Evolutionary conservation across 2,888 invertebrate genomes (phyloP), one percentile per base, ranked within the genome.

Genomic region (Prenolepis imparis): DNA sequence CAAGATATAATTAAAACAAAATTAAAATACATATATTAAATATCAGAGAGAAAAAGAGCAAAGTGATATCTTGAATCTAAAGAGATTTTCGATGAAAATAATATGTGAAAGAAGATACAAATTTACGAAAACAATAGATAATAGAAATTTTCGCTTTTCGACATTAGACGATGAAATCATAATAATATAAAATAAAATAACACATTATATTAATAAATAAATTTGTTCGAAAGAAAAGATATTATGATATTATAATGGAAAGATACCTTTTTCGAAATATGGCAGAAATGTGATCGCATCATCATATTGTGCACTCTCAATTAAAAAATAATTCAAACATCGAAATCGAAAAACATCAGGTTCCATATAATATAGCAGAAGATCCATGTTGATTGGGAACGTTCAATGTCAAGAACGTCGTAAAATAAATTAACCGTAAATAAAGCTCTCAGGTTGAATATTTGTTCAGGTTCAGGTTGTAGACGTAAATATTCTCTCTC

Each of bases 341-440:
- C 28, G 28, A 28, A 48, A 48, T 36, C 15, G n/a, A n/a, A 12
- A 67, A 39, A 24, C 36, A 39, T 24, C 32, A 44, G 44, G 8
- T 67, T 64, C 44, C 48, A 52, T 75, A 36, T 28, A 68, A 57
- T 1, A 8, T 2, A 59, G 28, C 39, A 28, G 15, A 57, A 70
- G 18, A 41, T 9, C 5, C 5, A 67, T 77, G 3, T 28, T 36
- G 41, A 24, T 64, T 55, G 18, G 11, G n/a, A 39, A 55, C 3
- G 39, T 9, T 9, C 28, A 66, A 70, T 36, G 21, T 77, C 28
- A 68, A 48, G 41, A 77, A 21, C 15, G 57, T 68, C 77, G 21
- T 77, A 77, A 77, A 68, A 77, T 77, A 77, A 77, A 78, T 78
- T 78, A 70, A 78, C 21, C 5, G n/a, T 39, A 68, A n/a, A n/a